These are phyloP conservation scores for Drosophila imparisetae DNA, from an alignment of 2,888 invertebrate genomes.

Conservation along the genomic window DNA sequence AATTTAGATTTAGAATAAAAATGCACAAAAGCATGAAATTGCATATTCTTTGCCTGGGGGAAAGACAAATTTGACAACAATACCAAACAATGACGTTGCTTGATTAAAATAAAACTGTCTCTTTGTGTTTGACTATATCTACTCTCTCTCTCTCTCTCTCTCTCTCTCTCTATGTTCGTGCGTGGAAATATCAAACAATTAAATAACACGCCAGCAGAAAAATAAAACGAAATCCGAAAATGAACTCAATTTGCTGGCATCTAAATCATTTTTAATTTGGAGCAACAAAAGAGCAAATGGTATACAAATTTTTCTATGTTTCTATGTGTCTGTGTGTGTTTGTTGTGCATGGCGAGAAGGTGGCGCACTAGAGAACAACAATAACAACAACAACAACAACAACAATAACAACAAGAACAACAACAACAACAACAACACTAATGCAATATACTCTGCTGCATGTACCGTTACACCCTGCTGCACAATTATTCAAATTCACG, in stretches of 20 bases:
- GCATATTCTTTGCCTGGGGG: conserved; percentile 31
- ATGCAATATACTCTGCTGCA: conserved; percentile 63
- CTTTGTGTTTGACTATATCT: not conserved
- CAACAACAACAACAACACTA: conserved; percentile 17
- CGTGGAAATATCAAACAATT: conserved; percentile 70
- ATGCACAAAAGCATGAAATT: conserved; percentile 60
- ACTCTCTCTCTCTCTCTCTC: not conserved
- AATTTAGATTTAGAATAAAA: conserved; percentile 46
- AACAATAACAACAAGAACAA: not conserved
- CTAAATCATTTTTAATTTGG: conserved; percentile 81
- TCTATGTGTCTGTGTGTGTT: conserved; percentile 1
- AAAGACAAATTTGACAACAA: conserved; percentile 8
- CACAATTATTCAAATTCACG: conserved; percentile 79
- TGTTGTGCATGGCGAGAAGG: conserved; percentile 19
- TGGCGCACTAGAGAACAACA: conserved; percentile 6
- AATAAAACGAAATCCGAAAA: conserved; percentile 57
- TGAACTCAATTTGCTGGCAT: conserved; percentile 77
- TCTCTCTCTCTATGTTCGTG: conserved; percentile 22
- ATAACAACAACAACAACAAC: not conserved
- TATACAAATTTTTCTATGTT: not conserved
- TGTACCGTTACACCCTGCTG: conserved; percentile 72
- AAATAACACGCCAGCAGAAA: conserved; percentile 63
- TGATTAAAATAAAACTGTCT: conserved; percentile 62
- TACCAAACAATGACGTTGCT: conserved; percentile 51
- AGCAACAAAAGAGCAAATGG: conserved; percentile 52